Conservation (phyloP, 1,140 invertebrate species). For the Thaumetopoea pityocampa region DNA sequence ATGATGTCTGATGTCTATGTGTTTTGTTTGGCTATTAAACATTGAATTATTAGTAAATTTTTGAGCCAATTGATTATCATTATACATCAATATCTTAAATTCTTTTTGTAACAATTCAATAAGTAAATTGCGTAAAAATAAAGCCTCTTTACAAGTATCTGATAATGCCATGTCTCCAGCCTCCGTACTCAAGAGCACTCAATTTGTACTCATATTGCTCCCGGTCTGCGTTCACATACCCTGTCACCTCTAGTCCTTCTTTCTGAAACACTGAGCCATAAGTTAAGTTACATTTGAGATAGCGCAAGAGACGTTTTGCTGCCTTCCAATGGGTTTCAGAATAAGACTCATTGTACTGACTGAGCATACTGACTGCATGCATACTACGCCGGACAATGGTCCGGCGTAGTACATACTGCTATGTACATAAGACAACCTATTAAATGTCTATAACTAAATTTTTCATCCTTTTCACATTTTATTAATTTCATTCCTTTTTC, state of each 20-base stretch:
- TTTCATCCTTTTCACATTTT: too few species aligned
- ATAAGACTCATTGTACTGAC: not conserved
- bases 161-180: not conserved
- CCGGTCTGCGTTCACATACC: not conserved
- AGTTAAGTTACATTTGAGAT: not conserved
- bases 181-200: not conserved
- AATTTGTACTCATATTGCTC: not conserved
- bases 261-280: not conserved
- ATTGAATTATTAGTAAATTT: not conserved
- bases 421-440: too few species aligned
- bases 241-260: not conserved
- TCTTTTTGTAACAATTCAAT: not conserved
- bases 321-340: not conserved
- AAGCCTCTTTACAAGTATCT: not conserved
- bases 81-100: not conserved
- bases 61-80: slow-evolving; percentile 8
- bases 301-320: not conserved
- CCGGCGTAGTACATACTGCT: not conserved
- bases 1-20: slow-evolving; percentile 6
- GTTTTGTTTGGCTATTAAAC: slow-evolving; percentile 1
- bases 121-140: not conserved
- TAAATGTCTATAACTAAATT: too few species aligned
- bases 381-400: too few species aligned
- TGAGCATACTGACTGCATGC: not conserved
- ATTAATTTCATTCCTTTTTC: too few species aligned